These are phyloP conservation scores for Pan troglodytes DNA, from an alignment of 2,113 vertebrate species.

Conservation along the genomic window NHGRI_mPanTro3-v2.1_pri NC_072410.2:110885501-110886000, in stretches of 20 bases:
- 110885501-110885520: neutral
- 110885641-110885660: neutral
- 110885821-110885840: accelerated
- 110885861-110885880: neutral
- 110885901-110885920: neutral
- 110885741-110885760: neutral
- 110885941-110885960: neutral
- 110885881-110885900: neutral
- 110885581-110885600: neutral
- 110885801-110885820: neutral
- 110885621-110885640: neutral
- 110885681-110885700: neutral
- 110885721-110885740: neutral
- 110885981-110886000: neutral
- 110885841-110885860: neutral
- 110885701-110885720: neutral
- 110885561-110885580: neutral
- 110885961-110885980: neutral
- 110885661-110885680: neutral
- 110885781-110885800: neutral
- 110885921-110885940: neutral
- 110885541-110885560: neutral
- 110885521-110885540: neutral
- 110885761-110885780: neutral
- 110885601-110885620: neutral